Evolutionary conservation across 2,888 invertebrate species (phyloP).

Genomic region (Clivina fossor): DNA sequence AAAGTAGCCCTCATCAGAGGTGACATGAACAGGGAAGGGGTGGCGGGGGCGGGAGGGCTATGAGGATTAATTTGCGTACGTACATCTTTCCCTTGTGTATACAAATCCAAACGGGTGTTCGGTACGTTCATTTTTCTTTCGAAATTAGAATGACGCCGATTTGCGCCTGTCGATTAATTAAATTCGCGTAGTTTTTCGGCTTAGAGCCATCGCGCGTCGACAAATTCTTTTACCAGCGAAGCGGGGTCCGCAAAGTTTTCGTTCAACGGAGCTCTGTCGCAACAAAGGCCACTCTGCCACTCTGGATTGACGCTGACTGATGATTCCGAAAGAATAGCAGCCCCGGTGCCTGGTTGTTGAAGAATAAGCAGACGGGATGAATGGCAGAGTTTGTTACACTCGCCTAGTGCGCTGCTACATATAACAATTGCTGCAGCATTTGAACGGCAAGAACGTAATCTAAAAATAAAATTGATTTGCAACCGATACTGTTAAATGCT

Average conservation of each 20-base stretch:
- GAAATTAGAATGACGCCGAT: constrained; percentile 46
- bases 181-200: constrained; percentile 44
- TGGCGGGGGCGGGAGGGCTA: neutral
- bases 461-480: constrained; percentile 7
- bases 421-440: constrained; percentile 39
- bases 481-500: neutral
- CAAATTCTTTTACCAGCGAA: constrained; percentile 47
- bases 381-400: constrained; percentile 48
- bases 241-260: constrained; percentile 39
- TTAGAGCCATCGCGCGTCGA: too few relatives aligned
- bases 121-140: constrained; percentile 41
- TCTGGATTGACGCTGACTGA: constrained; percentile 54
- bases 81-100: too few relatives aligned
- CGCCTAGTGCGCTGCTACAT: constrained; percentile 46
- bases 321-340: constrained; percentile 52
- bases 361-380: constrained; percentile 53
- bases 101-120: too few relatives aligned
- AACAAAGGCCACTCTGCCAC: constrained; percentile 48
- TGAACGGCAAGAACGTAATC: too few relatives aligned
- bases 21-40: too few relatives aligned
- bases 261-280: constrained; percentile 36
- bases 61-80: constrained; percentile 28
- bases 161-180: constrained; percentile 53
- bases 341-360: constrained; percentile 49
- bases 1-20: too few relatives aligned